Percentiles rank a stretch among this genome's conserved stretches.
These are phyloP conservation scores for Tetropium fuscum DNA, from an alignment of 2,888 invertebrate genomes.

Conservation along the genomic window DNA sequence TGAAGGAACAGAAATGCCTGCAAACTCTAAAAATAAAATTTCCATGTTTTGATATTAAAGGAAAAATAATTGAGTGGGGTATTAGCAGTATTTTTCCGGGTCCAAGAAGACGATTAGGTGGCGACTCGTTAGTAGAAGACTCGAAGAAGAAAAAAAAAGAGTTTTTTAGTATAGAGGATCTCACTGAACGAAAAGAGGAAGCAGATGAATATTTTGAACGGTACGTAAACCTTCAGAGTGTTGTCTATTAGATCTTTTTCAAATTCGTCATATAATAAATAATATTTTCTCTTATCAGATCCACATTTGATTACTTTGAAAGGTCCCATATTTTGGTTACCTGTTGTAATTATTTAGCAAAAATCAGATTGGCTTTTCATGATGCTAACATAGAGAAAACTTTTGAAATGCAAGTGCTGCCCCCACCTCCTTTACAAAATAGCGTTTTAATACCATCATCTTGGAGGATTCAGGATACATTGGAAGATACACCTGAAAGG, in stretches of 20 bases:
- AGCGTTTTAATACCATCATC: constrained; percentile 61
- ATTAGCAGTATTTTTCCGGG: constrained; percentile 70
- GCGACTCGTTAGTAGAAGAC: constrained; percentile 3
- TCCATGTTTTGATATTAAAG: constrained; percentile 70
- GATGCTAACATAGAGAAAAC: constrained; percentile 48
- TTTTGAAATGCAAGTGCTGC: constrained; percentile 53
- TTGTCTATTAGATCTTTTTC: no score
- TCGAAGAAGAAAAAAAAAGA: constrained; percentile 21
- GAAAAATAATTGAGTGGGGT: constrained; percentile 72
- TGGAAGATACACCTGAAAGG: constrained; percentile 6
- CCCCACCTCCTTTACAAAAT: constrained; percentile 63
- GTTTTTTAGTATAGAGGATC: constrained; percentile 9
- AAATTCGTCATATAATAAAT: no score
- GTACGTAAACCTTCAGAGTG: no score
- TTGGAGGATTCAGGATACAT: constrained; percentile 56
- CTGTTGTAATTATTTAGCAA: constrained; percentile 70
- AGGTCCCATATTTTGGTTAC: constrained; percentile 67
- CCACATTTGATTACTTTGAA: constrained; percentile 55
- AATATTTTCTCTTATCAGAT: constrained; percentile 40
- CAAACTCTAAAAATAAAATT: constrained; percentile 71
- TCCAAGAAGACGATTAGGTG: constrained; percentile 59
- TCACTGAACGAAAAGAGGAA: neutral
- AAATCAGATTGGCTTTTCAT: constrained; percentile 59
- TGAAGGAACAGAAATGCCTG: constrained; percentile 70
- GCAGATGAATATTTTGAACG: neutral